A percentile compares a stretch with the other conserved stretches of the same genome.
These are phyloP conservation scores for Thripadectes ignobilis DNA, from an alignment of 2,797 vertebrate species.

Conservation along the genomic window DNA sequence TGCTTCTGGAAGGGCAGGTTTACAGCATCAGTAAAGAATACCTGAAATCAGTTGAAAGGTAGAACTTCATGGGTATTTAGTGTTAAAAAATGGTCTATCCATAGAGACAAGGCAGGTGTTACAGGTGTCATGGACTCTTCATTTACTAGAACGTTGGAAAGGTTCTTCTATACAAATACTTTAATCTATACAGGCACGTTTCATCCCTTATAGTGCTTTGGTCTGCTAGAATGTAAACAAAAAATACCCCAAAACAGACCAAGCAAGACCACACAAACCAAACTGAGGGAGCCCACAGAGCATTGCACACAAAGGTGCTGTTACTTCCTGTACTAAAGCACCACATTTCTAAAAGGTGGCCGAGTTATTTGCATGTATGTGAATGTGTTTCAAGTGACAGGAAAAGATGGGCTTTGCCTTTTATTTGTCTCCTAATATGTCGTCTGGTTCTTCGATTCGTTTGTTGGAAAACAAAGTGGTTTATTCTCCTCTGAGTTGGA, in stretches of 20 bases:
- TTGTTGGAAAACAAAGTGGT: not conserved
- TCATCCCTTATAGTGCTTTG: not conserved
- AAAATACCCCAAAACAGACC: not conserved
- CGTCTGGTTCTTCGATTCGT: not conserved
- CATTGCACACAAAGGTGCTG: not conserved
- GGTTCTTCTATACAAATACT: not conserved
- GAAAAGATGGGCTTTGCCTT: not conserved
- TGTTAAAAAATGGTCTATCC: not conserved
- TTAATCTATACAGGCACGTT: not conserved
- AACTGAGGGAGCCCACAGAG: accelerated
- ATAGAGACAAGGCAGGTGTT: not conserved
- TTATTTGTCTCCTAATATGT: not conserved
- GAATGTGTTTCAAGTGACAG: not conserved
- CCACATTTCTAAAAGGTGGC: not conserved
- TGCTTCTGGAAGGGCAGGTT: not conserved
- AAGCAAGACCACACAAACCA: not conserved
- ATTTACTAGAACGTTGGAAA: not conserved
- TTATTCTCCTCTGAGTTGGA: not conserved
- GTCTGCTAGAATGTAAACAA: not conserved
- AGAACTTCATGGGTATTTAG: not conserved
- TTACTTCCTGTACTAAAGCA: not conserved
- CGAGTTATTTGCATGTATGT: not conserved
- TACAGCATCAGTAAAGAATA: not conserved
- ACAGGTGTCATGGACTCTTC: not conserved
- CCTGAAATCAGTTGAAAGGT: not conserved